phyloP scores from a whole-genome alignment of 2,113 vertebrate species.

The Phyllostomus hastatus region DNA sequence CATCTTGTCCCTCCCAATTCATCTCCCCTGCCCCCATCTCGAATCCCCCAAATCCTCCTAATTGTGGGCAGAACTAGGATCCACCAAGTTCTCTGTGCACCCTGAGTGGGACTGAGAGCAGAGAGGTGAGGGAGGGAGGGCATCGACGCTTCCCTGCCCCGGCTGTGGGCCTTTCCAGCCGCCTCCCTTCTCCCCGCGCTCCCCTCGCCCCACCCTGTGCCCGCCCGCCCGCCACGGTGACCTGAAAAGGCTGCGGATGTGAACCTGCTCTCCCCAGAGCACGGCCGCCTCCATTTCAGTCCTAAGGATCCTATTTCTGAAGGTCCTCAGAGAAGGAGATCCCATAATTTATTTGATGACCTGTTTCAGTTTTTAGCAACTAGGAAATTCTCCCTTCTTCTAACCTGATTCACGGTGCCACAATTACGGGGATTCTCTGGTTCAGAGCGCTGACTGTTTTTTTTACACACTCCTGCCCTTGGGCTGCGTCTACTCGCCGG shows the following conservation, averaged over 20 bases:
- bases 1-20: too few relatives aligned
- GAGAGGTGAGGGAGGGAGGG: background rate
- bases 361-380: conserved; percentile 64
- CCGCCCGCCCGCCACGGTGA: background rate
- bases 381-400: conserved; percentile 47
- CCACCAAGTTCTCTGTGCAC: background rate
- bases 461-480: background rate
- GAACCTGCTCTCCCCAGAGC: background rate
- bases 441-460: background rate
- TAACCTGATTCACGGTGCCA: conserved; percentile 38
- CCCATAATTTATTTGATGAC: conserved; percentile 57
- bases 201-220: background rate
- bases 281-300: background rate
- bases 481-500: background rate
- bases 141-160: fast-evolving
- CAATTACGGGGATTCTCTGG: background rate
- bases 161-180: background rate
- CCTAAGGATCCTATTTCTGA: background rate
- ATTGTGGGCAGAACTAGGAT: background rate
- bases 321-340: conserved; percentile 53
- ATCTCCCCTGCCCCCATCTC: background rate
- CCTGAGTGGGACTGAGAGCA: background rate
- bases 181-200: background rate
- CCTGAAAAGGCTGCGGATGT: background rate
- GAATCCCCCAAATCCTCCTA: background rate